Conservation (phyloP, 2,113 vertebrate species). For the Panurus biarmicus region DNA sequence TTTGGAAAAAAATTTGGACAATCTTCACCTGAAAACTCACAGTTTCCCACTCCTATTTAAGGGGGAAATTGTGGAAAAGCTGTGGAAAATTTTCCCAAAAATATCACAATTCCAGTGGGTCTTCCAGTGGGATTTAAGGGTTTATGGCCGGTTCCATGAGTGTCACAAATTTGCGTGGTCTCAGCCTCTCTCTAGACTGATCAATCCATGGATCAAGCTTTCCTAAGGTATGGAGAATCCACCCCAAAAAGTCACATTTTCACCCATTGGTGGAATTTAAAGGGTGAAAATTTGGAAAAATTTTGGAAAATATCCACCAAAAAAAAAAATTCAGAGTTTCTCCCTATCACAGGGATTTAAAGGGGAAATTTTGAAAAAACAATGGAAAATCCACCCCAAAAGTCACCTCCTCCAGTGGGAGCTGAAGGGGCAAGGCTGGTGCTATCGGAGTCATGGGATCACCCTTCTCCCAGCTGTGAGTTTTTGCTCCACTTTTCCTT, state of each 20-base stretch:
- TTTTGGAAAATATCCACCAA: background rate
- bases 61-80: background rate
- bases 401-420: background rate
- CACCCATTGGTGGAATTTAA: background rate
- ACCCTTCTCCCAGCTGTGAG: background rate
- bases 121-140: background rate
- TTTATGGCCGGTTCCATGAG: accelerated
- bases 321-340: background rate
- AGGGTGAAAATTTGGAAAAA: background rate
- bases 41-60: too few species aligned
- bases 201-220: accelerated
- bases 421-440: background rate
- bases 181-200: background rate
- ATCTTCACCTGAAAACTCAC: background rate
- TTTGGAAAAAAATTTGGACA: background rate
- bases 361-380: background rate
- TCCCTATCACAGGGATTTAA: background rate
- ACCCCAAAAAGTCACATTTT: background rate
- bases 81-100: background rate
- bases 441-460: accelerated
- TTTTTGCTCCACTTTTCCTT: background rate
- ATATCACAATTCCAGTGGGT: accelerated
- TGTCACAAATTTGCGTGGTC: accelerated
- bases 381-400: background rate
- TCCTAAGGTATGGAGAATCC: background rate